Conservation (phyloP, 2,888 invertebrate species). For the Noctuana brunneofusca region DNA sequence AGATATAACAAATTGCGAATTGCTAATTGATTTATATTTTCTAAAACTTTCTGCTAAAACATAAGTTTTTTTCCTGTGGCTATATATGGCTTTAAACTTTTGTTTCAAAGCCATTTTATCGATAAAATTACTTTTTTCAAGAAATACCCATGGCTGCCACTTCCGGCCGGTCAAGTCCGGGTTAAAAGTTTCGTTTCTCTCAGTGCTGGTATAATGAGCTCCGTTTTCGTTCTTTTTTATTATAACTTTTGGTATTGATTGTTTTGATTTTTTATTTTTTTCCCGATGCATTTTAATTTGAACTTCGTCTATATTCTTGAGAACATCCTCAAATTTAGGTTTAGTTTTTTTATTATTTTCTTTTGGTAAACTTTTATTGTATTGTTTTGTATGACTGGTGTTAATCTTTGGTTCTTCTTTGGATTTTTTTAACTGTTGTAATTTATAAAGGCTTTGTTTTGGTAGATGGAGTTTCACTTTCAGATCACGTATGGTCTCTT, state of each 20-base stretch:
- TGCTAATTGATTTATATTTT: constrained; percentile 70
- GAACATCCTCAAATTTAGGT: constrained; percentile 79
- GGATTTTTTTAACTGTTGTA: constrained; percentile 69
- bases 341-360: constrained; percentile 66
- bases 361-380: constrained; percentile 44
- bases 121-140: constrained; percentile 72
- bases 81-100: constrained; percentile 69
- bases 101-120: constrained; percentile 74
- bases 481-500: constrained; percentile 65
- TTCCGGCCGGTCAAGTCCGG: constrained; percentile 77
- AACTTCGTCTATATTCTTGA: constrained; percentile 78
- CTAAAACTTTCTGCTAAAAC: constrained; percentile 69
- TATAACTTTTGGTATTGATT: constrained; percentile 73
- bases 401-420: constrained; percentile 63
- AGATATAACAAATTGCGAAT: constrained; percentile 70
- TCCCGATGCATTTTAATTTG: constrained; percentile 72
- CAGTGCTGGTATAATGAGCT: constrained; percentile 74
- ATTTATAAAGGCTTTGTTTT: constrained; percentile 67
- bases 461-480: constrained; percentile 75
- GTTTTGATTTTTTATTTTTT: constrained; percentile 65
- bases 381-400: constrained; percentile 43
- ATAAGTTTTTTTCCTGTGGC: constrained; percentile 65
- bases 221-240: constrained; percentile 77
- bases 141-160: constrained; percentile 80
- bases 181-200: constrained; percentile 55